These are phyloP conservation scores for Reticulitermes lucifugus DNA, from an alignment of 2,888 invertebrate species.

Conservation along the genomic window DNA sequence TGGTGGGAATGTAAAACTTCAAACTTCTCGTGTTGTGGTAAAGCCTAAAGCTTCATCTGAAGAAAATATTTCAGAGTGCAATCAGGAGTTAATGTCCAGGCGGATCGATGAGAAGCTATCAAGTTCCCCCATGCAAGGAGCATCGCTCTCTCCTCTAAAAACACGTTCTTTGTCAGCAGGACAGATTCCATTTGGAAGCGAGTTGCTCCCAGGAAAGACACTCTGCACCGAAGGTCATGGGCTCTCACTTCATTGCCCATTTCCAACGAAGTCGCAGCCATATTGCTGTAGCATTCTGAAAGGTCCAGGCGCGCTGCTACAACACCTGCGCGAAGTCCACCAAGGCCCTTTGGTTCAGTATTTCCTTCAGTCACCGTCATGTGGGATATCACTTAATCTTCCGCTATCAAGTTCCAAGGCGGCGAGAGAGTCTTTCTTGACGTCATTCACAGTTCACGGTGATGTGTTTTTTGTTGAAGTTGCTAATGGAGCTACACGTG, in stretches of 20 bases:
- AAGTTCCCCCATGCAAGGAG: neutral
- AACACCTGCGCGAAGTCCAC: constrained; percentile 47
- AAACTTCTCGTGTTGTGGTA: neutral
- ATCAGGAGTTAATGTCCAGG: neutral
- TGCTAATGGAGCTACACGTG: neutral
- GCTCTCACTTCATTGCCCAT: constrained; percentile 43
- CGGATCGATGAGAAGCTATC: neutral
- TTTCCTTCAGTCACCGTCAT: constrained; percentile 11
- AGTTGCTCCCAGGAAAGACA: neutral
- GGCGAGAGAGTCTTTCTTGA: neutral
- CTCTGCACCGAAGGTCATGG: neutral
- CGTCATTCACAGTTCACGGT: constrained; percentile 20
- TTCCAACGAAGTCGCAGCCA: neutral
- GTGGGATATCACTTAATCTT: constrained; percentile 5
- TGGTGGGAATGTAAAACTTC: neutral
- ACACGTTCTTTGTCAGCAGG: constrained; percentile 43
- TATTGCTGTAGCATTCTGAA: constrained; percentile 10
- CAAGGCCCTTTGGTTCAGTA: constrained; percentile 48
- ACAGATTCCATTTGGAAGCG: constrained; percentile 26
- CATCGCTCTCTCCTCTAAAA: neutral
- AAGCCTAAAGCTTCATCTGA: neutral
- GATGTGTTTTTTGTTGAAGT: constrained; percentile 34
- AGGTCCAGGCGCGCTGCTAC: constrained; percentile 12
- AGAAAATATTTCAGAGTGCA: neutral
- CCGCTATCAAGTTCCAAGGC: constrained; percentile 22